These are phyloP conservation scores for Entelurus aequoreus DNA, from an alignment of 2,113 vertebrate species.

Conservation along the genomic window DNA sequence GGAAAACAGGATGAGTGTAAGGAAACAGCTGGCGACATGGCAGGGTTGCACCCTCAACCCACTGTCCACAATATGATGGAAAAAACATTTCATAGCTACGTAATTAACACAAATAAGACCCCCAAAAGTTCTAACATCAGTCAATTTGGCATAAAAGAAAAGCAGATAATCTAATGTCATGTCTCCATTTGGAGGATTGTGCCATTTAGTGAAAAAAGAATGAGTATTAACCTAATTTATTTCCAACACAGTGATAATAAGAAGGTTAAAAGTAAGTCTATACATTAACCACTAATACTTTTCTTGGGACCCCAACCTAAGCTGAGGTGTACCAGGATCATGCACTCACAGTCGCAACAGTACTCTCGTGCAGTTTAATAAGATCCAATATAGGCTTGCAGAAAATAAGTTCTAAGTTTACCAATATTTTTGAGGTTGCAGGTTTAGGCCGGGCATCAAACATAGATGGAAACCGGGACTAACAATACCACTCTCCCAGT, in stretches of 20 bases:
- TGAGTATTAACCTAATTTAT: too few species aligned
- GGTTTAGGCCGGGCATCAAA: too few species aligned
- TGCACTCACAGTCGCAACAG: too few species aligned
- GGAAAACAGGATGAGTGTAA: constrained; percentile 15
- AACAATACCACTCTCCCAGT: too few species aligned
- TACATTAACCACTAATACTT: too few species aligned
- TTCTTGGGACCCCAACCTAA: background rate
- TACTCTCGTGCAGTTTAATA: too few species aligned
- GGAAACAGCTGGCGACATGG: constrained; percentile 25
- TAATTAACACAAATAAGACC: background rate
- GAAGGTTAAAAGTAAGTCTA: too few species aligned
- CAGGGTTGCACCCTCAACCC: constrained; percentile 13
- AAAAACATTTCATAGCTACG: constrained; percentile 4
- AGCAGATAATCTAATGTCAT: constrained; percentile 14
- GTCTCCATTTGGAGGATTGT: background rate
- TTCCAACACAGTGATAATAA: too few species aligned
- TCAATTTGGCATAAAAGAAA: constrained; percentile 7
- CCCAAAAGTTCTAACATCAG: constrained; percentile 19
- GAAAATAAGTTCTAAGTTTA: too few species aligned
- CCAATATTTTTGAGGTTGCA: too few species aligned
- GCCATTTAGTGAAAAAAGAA: background rate
- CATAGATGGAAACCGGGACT: too few species aligned
- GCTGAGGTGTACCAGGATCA: background rate
- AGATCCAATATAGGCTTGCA: too few species aligned
- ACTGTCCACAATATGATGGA: constrained; percentile 1